These are phyloP conservation scores for Parnassius mnemosyne DNA, from an alignment of 2,888 invertebrate species.

Conservation along the genomic window DNA sequence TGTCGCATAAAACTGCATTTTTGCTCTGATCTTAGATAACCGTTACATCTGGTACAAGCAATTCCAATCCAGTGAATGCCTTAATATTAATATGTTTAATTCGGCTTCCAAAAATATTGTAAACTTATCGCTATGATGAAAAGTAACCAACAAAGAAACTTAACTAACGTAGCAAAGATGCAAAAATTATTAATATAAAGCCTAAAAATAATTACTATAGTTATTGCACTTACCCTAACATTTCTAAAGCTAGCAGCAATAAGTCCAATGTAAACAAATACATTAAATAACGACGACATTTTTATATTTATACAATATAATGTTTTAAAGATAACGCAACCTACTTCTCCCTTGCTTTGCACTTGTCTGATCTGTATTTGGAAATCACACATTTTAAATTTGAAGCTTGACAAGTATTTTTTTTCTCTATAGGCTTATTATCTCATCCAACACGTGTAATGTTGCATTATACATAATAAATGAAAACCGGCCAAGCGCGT, in stretches of 20 bases:
- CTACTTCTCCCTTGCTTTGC: constrained; percentile 15
- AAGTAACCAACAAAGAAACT: too few species aligned
- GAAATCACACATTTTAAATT: constrained; percentile 35
- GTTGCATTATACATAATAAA: too few species aligned
- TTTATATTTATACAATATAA: constrained; percentile 15
- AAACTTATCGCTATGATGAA: too few species aligned
- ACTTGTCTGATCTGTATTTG: constrained; percentile 28
- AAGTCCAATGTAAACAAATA: constrained; percentile 31
- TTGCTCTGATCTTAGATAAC: too few species aligned
- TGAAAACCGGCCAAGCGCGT: too few species aligned
- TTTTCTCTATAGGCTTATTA: constrained; percentile 31
- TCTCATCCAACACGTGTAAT: constrained; percentile 8
- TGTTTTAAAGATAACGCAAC: constrained; percentile 9
- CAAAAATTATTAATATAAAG: too few species aligned
- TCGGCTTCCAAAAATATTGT: too few species aligned
- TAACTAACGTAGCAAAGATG: too few species aligned
- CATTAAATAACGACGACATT: constrained; percentile 31
- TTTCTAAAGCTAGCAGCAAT: constrained; percentile 32
- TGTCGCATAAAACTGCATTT: too few species aligned
- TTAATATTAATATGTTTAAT: too few species aligned
- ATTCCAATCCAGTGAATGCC: too few species aligned
- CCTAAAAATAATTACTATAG: not conserved
- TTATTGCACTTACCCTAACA: constrained; percentile 32
- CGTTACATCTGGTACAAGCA: too few species aligned
- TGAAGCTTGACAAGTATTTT: constrained; percentile 32